Evolutionary conservation across 2,113 vertebrate species (phyloP), one percentile per base, ranked within the genome.

Genomic region (Brachyistius frenatus): DNA sequence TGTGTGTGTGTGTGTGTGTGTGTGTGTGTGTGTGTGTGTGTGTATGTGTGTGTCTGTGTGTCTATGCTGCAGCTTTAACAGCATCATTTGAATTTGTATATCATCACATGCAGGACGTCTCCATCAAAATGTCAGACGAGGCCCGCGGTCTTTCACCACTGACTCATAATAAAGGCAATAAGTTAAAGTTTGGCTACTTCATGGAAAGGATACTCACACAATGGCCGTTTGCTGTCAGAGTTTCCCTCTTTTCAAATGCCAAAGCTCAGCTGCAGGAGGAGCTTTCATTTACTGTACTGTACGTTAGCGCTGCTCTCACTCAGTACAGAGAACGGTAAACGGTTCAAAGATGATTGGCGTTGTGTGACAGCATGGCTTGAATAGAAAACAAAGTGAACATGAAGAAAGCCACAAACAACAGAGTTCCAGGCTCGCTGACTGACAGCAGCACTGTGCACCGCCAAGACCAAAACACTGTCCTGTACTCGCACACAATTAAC

Each of bases 101-200:
- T 91, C 89, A 92, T 94, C 89, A 89, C 71, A 73, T 47, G 15
- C 81, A 83, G 69, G 79, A 90, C 67, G 76, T 88, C 89, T 92
- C 84, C 84, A 88, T 93, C 91, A 92, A 91, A 93, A 93, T 93
- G 90, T 92, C 91, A 92, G 68, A 63, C 72, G 47, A 73, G 50
- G 87, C 86, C 89, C 35, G 39, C 46, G 71, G 85, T 83, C 78
- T 71, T 73, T 76, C 75, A 57, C 46, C 70, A 37, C n/a, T 66
- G 87, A 79, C 83, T 93, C 83, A 73, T 83, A 86, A 84, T 83
- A 80, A 85, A 83, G 81, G 81, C 89, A 85, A 62, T 78, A 84
- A 65, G 84, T 85, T 82, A 76, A 74, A 80, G 83, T 80, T 80
- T 86, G 78, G 54, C 84, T 65, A 69, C 75, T 79, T 73, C 68